Evolutionary conservation across 2,888 invertebrate species (phyloP).

Genomic region (Ophion obscuratus): DNA sequence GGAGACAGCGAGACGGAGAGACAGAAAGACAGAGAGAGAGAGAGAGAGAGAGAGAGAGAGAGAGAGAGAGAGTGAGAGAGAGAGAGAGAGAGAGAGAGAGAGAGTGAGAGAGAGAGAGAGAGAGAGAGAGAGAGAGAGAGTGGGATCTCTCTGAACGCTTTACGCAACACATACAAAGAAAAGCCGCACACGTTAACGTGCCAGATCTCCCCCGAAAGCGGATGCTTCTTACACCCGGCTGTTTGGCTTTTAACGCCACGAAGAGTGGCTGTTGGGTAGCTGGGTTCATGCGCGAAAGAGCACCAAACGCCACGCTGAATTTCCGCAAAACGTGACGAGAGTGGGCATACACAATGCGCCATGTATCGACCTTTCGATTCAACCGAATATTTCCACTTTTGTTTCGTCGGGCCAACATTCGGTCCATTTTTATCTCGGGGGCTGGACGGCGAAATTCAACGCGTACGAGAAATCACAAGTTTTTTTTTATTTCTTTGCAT

Average conservation of each 20-base stretch:
- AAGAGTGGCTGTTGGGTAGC: slow-evolving; percentile 47
- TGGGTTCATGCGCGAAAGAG: slow-evolving; percentile 58
- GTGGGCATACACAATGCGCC: not conserved
- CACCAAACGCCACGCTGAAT: slow-evolving; percentile 52
- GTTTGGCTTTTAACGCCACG: slow-evolving; percentile 66
- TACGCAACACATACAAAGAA: slow-evolving; percentile 59
- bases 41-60: slow-evolving; percentile 4
- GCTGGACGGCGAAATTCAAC: no score
- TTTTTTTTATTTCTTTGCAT: no score
- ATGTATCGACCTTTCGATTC: slow-evolving; percentile 10
- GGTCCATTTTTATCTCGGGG: not conserved
- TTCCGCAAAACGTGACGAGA: slow-evolving; percentile 33
- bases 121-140: not conserved
- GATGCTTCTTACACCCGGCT: slow-evolving; percentile 63
- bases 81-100: slow-evolving; percentile 21
- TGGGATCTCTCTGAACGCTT: slow-evolving; percentile 52
- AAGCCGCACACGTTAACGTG: slow-evolving; percentile 40
- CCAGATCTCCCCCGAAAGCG: slow-evolving; percentile 61
- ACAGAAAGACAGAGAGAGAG: slow-evolving; percentile 18
- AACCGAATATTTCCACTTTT: slow-evolving; percentile 16
- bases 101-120: slow-evolving; percentile 15
- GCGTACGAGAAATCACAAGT: no score
- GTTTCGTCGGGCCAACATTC: not conserved
- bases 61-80: slow-evolving; percentile 19
- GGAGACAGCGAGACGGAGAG: slow-evolving; percentile 31